Conservation (phyloP, 2,113 vertebrate genomes). For the Apteryx owenii region DNA sequence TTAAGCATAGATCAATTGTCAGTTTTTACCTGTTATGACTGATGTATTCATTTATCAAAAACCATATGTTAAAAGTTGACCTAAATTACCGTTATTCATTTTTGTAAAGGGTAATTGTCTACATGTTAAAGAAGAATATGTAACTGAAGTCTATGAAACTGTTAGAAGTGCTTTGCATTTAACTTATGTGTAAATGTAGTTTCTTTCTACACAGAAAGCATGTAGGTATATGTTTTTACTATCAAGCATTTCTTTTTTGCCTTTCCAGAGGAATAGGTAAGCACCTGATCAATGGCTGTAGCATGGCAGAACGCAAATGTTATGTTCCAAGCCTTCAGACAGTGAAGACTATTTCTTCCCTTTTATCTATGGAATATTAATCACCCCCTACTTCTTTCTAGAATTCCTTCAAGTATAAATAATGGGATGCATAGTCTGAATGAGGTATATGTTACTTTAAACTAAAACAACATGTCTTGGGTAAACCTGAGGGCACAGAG, state of each 20-base stretch:
- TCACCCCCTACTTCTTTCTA: neutral
- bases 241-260: neutral
- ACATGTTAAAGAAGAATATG: neutral
- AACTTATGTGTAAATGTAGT: neutral
- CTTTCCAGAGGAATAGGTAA: neutral
- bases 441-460: neutral
- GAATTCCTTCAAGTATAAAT: neutral
- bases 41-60: neutral
- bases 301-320: neutral
- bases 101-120: neutral
- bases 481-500: neutral
- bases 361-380: neutral
- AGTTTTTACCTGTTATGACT: neutral
- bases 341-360: neutral
- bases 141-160: neutral
- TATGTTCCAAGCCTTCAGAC: neutral
- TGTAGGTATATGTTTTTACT: neutral
- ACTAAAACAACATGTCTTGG: slow-evolving; percentile 46
- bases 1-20: neutral
- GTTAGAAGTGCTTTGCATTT: neutral
- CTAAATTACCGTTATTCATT: neutral
- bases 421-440: neutral
- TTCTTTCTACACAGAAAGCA: neutral
- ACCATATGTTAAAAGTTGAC: neutral
- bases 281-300: neutral